These are phyloP conservation scores for Phoebastria nigripes DNA, from an alignment of 2,797 vertebrate species.

Conservation along the genomic window DNA sequence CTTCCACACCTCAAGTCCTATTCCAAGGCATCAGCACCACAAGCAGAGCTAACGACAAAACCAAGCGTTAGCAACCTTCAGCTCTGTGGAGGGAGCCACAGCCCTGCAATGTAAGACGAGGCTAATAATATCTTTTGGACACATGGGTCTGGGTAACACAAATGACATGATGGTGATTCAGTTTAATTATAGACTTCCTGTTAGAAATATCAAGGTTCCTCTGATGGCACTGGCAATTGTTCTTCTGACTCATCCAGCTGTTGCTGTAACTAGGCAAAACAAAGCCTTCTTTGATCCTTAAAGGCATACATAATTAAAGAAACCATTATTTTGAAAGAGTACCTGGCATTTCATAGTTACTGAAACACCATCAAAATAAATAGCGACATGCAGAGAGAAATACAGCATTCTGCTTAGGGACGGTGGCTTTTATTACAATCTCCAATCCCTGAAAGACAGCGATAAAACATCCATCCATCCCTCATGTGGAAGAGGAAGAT, in stretches of 20 bases:
- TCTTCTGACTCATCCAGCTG: conserved; percentile 47
- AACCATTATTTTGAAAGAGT: neutral
- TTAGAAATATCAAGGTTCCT: conserved; percentile 9
- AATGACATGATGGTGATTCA: neutral
- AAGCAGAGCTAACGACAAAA: neutral
- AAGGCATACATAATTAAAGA: conserved; percentile 34
- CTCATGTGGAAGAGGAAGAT: neutral
- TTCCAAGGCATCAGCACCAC: neutral
- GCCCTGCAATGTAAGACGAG: neutral
- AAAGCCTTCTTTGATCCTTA: neutral
- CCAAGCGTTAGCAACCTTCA: neutral
- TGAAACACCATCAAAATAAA: conserved; percentile 12
- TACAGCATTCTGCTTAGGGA: neutral
- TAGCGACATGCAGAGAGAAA: neutral
- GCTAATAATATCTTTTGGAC: neutral
- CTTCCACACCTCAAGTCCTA: neutral
- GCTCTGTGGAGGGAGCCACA: neutral
- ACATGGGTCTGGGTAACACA: neutral
- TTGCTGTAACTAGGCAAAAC: conserved; percentile 1
- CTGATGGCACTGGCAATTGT: neutral
- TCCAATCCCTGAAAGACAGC: neutral
- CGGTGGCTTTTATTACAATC: neutral
- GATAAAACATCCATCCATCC: neutral
- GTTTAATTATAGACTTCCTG: conserved; percentile 15
- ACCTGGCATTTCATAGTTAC: neutral